Percentiles rank a stretch among this genome's conserved stretches.
These are phyloP conservation scores for Gymnosoma rotundatum DNA, from an alignment of 2,888 invertebrate species.

Conservation along the genomic window DNA sequence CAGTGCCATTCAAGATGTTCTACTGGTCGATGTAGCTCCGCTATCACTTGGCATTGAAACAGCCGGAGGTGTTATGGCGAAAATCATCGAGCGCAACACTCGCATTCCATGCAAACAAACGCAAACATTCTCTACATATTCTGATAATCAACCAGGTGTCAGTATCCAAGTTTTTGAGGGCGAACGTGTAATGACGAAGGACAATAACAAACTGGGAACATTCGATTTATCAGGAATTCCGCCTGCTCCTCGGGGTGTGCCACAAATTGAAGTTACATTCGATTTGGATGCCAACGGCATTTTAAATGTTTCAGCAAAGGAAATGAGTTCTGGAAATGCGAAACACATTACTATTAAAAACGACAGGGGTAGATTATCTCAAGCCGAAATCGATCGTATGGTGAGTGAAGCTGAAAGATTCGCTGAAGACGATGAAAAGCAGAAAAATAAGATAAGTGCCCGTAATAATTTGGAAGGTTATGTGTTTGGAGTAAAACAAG, in stretches of 20 bases:
- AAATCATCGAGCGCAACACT: constrained; percentile 88
- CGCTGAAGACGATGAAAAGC: constrained; percentile 88
- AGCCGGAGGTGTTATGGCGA: constrained; percentile 91
- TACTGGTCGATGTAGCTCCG: constrained; percentile 87
- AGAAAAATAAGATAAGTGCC: constrained; percentile 86
- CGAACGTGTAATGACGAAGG: constrained; percentile 94
- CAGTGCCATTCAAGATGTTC: constrained; percentile 88
- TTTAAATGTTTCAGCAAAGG: constrained; percentile 92
- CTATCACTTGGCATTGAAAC: constrained; percentile 90
- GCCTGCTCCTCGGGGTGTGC: constrained; percentile 95
- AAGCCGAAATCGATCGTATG: constrained; percentile 92
- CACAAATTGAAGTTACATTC: constrained; percentile 93
- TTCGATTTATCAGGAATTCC: constrained; percentile 98
- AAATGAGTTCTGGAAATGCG: constrained; percentile 86
- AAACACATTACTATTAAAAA: constrained; percentile 92
- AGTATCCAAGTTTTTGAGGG: constrained; percentile 90
- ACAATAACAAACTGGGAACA: constrained; percentile 96
- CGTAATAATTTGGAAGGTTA: constrained; percentile 86
- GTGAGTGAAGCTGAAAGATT: constrained; percentile 88
- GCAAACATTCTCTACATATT: constrained; percentile 90
- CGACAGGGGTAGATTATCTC: constrained; percentile 90
- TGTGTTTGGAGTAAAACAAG: constrained; percentile 86
- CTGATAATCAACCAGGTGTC: constrained; percentile 91
- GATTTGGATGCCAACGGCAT: constrained; percentile 96
- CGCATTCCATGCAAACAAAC: constrained; percentile 89